Evolutionary conservation across 2,888 invertebrate species (phyloP).

Genomic region (Synanthedon vespiformis): DNA sequence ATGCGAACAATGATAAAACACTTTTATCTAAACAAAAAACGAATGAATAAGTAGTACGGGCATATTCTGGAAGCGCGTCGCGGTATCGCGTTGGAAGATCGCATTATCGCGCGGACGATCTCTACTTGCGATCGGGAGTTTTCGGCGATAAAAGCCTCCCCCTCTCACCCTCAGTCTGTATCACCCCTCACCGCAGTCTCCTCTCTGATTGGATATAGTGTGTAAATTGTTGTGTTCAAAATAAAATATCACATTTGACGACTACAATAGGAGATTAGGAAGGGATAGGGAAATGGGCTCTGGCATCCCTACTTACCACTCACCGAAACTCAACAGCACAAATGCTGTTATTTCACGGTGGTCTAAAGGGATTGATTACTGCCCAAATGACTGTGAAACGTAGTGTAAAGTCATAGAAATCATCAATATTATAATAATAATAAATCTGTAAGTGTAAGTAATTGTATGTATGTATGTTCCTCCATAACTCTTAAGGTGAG

Average conservation of each 20-base stretch:
- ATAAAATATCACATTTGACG: conserved; percentile 6
- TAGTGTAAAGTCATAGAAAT: too few relatives aligned
- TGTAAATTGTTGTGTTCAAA: conserved; percentile 13
- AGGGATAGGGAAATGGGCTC: too few relatives aligned
- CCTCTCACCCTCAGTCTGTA: conserved; percentile 6
- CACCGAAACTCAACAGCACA: too few relatives aligned
- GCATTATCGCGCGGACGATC: conserved; percentile 21
- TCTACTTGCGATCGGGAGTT: conserved; percentile 35
- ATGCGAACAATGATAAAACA: neutral
- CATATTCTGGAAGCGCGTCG: conserved; percentile 5
- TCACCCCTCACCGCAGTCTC: conserved; percentile 10
- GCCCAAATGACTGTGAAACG: too few relatives aligned
- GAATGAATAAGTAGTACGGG: neutral
- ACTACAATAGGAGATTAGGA: too few relatives aligned
- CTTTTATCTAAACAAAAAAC: neutral
- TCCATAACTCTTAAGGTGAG: too few relatives aligned
- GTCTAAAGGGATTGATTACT: too few relatives aligned
- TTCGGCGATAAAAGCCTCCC: conserved; percentile 41
- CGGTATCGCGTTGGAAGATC: conserved; percentile 6
- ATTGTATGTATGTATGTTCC: too few relatives aligned
- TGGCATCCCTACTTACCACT: too few relatives aligned
- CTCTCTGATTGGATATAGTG: conserved; percentile 19
- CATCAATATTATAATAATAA: too few relatives aligned
- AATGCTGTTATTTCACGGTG: too few relatives aligned
- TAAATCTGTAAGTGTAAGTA: too few relatives aligned